Base-by-base conservation (phyloP, 2,113 vertebrate species). In the Menura novaehollandiae region DNA sequence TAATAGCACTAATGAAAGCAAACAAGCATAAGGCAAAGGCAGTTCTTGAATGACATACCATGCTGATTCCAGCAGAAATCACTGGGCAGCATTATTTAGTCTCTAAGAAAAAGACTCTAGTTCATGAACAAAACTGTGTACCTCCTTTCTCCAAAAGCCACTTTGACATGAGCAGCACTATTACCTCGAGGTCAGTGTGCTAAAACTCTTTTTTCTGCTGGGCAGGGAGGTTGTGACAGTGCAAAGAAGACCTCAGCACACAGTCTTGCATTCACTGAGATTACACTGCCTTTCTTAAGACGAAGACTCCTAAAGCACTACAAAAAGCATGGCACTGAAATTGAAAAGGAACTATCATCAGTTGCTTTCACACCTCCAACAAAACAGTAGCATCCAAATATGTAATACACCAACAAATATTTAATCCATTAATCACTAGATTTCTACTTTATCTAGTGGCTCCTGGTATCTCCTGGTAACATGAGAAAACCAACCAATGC, bases 71-170 rank as follows among this genome's bases (percentile, higher is more conserved):
- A 43, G 47, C 21, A 68, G 47, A 47, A 73, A 77, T 4, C 2
- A 5, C 13, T 0, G 4, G 33, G 49, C 9, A 24, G 24, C 5
- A 15, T 32, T 19, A 35, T 1, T 15, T 0, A 32, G 15, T 21
- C 17, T 62, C 20, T 39, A 44, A 44, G n/a, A 59, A 77, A 53
- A 73, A 72, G 26, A 32, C 24, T 24, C 24, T 24, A 7, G 6
- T 62, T 60, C 52, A 26, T 76, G 58, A 19, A 67, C 37, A 72
- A 30, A 88, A 47, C 32, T 35, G 24, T 28, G 62, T 15, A 66
- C 11, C 9, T 8, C 35, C 56, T 44, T 51, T 17, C 44, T 53
- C n/a, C n/a, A 39, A 64, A 69, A 60, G 62, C 35, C n/a, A 55
- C 24, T n/a, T 20, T 46, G 30, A 55, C 1, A 0, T 11, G 7